Base-by-base conservation (phyloP, 2,797 vertebrate genomes). In the Dryobates pubescens region DNA sequence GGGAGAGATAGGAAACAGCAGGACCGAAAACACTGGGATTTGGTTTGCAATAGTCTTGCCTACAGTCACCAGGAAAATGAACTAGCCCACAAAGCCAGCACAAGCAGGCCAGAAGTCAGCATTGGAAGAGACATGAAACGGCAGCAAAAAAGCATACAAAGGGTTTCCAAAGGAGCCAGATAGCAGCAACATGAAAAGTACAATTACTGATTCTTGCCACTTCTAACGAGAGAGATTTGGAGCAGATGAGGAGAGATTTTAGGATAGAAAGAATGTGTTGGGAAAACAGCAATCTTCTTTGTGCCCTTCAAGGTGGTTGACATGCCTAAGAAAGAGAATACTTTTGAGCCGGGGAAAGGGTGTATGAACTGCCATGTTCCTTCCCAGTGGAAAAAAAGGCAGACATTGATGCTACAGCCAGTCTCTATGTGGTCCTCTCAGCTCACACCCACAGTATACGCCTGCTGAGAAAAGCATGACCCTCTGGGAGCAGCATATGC, bases 341-440 rank as follows among this genome's bases (percentile, higher is more conserved):
- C 29, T 59, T 34, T n/a, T 34, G 67, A 61, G 10, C 0, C 3
- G 2, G 58, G 29, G 23, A 70, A 82, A 49, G 45, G 13, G 20
- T 1, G 1, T 16, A 11, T 20, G 56, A 61, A 61, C 13, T 6
- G 10, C 2, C 0, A 10, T 1, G 4, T 4, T 82, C n/a, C 38
- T 81, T 63, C 27, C 26, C 4, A 2, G 15, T 51, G 80, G 34
- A 82, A 59, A 54, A 38, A 7, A 41, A 72, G 29, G n/a, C 36
- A 67, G 14, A 67, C 78, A 41, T 6, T 0, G 4, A 23, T 41
- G 56, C 38, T 59, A 23, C 18, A 68, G 36, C 24, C 16, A 1
- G 41, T 38, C 6, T 65, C 59, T 4, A 0, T 10, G 47, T 11
- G 47, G 30, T 29, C 56, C 63, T n/a, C 51, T 69, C 36, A 6